phyloP scores from a whole-genome alignment of 2,888 invertebrate species.

The Ellobium chinense region DNA sequence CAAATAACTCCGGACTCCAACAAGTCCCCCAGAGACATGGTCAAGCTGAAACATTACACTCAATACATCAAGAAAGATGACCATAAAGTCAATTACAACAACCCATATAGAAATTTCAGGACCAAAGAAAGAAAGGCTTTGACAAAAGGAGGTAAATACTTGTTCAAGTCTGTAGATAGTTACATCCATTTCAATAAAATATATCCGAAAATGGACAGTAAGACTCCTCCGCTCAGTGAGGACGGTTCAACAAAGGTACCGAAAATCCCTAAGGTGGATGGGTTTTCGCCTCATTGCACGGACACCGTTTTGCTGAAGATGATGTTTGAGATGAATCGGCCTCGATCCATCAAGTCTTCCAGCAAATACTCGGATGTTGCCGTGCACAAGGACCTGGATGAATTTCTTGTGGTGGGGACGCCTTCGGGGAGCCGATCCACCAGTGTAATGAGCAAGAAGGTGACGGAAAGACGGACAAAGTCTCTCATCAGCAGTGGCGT shows the following conservation, averaged over 20 bases:
- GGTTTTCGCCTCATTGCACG: slow-evolving; percentile 65
- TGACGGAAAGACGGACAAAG: not conserved
- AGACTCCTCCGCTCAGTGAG: not conserved
- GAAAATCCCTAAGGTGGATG: slow-evolving; percentile 47
- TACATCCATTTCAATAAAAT: slow-evolving; percentile 61
- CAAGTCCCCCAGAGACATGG: not conserved
- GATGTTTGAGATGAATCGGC: slow-evolving; percentile 63
- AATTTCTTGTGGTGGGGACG: slow-evolving; percentile 57
- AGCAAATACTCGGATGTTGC: slow-evolving; percentile 61
- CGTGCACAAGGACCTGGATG: slow-evolving; percentile 59
- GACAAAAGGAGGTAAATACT: slow-evolving; percentile 49
- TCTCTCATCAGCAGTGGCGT: not conserved
- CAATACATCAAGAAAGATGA: slow-evolving; percentile 33
- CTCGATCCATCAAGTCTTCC: slow-evolving; percentile 37
- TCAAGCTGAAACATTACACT: slow-evolving; percentile 41
- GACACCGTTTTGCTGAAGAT: slow-evolving; percentile 67
- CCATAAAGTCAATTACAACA: slow-evolving; percentile 55
- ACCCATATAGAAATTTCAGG: slow-evolving; percentile 63
- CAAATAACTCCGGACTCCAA: not conserved
- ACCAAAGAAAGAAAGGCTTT: slow-evolving; percentile 55
- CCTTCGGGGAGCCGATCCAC: not conserved
- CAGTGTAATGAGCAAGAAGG: not conserved
- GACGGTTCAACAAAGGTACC: not conserved
- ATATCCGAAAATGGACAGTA: slow-evolving; percentile 24
- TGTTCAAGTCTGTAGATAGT: slow-evolving; percentile 58